phyloP scores from a whole-genome alignment of 2,888 invertebrate species.

The Lycia hirtaria region DNA sequence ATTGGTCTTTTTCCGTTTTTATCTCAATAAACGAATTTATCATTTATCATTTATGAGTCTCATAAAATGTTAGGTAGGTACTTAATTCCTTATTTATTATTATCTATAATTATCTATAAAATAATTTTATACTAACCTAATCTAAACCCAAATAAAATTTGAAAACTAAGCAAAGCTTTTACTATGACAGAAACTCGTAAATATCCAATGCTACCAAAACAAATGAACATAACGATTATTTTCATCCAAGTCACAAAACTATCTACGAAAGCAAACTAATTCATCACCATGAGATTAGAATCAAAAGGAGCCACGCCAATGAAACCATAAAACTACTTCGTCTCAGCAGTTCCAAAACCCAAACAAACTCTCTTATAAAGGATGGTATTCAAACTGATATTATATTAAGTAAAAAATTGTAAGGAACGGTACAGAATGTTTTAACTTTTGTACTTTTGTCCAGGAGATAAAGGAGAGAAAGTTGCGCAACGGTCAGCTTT shows the following conservation, averaged over 20 bases:
- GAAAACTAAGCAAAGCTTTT: no score
- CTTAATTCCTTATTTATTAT: no score
- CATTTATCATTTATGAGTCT: no score
- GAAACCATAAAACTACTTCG: slow-evolving; percentile 42
- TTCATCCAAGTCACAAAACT: slow-evolving; percentile 22
- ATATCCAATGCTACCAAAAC: slow-evolving; percentile 5
- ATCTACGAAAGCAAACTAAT: slow-evolving; percentile 35
- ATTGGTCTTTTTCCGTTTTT: no score
- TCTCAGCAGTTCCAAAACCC: slow-evolving; percentile 46
- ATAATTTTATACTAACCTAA: not conserved
- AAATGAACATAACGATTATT: slow-evolving; percentile 28
- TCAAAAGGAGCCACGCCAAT: slow-evolving; percentile 37
- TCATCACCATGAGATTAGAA: slow-evolving; percentile 39
- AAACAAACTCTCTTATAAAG: slow-evolving; percentile 52
- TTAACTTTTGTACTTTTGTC: slow-evolving; percentile 73
- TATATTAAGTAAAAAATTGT: slow-evolving; percentile 57
- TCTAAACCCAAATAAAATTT: not conserved
- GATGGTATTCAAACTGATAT: slow-evolving; percentile 11
- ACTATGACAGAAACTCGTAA: not conserved
- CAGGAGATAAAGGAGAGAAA: slow-evolving; percentile 80
- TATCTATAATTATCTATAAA: no score
- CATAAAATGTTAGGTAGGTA: no score
- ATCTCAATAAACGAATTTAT: no score
- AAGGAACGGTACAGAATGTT: slow-evolving; percentile 57
- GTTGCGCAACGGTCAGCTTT: slow-evolving; percentile 81